Evolutionary conservation across 2,797 vertebrate genomes (phyloP).

Genomic region (Hydrocynus forskahlii): DNA sequence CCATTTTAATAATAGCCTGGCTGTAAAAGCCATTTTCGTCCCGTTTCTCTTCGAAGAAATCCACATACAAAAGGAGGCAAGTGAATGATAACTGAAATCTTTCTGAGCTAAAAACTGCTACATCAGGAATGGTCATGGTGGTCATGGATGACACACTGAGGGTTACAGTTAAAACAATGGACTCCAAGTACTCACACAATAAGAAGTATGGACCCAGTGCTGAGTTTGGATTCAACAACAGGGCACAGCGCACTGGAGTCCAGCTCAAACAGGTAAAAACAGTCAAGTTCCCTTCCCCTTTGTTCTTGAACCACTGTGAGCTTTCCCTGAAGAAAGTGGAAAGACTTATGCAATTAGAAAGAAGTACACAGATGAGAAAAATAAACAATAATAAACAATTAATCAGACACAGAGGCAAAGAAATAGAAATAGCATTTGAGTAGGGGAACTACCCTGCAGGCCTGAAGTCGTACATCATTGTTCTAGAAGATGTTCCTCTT

Average conservation of each 20-base stretch:
- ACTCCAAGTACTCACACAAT: slow-evolving; percentile 84
- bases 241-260: slow-evolving; percentile 87
- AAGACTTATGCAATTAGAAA: not conserved
- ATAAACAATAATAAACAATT: not conserved
- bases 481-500: too few relatives aligned
- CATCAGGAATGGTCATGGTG: not conserved
- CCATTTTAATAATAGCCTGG: too few relatives aligned
- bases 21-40: not conserved
- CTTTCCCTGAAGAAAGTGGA: slow-evolving; percentile 70
- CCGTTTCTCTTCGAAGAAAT: not conserved
- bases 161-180: not conserved
- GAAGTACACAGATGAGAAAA: not conserved
- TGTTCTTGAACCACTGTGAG: slow-evolving; percentile 83
- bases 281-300: slow-evolving; percentile 75
- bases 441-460: too few relatives aligned
- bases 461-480: too few relatives aligned
- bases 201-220: slow-evolving; percentile 88
- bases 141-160: not conserved
- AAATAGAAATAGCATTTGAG: too few relatives aligned
- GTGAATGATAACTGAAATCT: not conserved
- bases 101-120: not conserved
- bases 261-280: slow-evolving; percentile 95
- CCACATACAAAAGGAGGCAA: not conserved
- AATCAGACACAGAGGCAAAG: not conserved
- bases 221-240: slow-evolving; percentile 79